Percentiles rank a stretch among this genome's conserved stretches.
phyloP scores from a whole-genome alignment of 2,888 invertebrate species.

The Hofmannophila pseudospretella region DNA sequence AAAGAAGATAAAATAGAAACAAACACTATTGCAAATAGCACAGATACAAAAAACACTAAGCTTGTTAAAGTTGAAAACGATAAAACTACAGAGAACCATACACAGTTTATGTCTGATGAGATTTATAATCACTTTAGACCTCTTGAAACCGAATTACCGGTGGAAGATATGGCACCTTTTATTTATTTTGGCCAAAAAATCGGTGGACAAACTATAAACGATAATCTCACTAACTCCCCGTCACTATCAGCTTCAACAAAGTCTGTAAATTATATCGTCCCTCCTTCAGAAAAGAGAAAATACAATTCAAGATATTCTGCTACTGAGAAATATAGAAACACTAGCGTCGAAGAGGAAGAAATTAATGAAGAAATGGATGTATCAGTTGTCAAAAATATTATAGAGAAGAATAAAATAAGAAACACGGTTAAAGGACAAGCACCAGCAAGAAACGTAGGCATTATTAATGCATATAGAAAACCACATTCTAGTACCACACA shows the following conservation, averaged over 20 bases:
- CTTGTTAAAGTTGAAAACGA: conserved; percentile 48
- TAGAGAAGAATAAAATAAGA: conserved; percentile 73
- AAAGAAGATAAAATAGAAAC: conserved; percentile 47
- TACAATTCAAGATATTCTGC: conserved; percentile 67
- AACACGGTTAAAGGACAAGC: conserved; percentile 71
- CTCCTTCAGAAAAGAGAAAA: conserved; percentile 61
- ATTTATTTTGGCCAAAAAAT: conserved; percentile 83
- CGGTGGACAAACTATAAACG: conserved; percentile 50
- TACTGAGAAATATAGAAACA: conserved; percentile 68
- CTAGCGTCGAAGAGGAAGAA: conserved; percentile 75
- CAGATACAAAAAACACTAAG: conserved; percentile 45
- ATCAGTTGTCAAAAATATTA: conserved; percentile 74
- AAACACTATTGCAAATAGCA: conserved; percentile 54
- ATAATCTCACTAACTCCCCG: conserved; percentile 67
- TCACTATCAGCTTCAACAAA: conserved; percentile 68
- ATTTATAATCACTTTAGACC: conserved; percentile 81
- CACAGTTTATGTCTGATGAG: conserved; percentile 78
- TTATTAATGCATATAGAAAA: conserved; percentile 70
- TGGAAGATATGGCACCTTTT: conserved; percentile 83
- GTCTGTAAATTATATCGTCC: conserved; percentile 61
- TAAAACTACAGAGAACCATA: conserved; percentile 71
- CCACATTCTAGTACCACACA: conserved; percentile 47
- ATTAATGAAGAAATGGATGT: conserved; percentile 79
- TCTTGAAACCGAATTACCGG: conserved; percentile 79
- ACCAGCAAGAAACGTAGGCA: conserved; percentile 63